Conservation (phyloP, 1,140 invertebrate species). For the Trichoplusia ni region DNA sequence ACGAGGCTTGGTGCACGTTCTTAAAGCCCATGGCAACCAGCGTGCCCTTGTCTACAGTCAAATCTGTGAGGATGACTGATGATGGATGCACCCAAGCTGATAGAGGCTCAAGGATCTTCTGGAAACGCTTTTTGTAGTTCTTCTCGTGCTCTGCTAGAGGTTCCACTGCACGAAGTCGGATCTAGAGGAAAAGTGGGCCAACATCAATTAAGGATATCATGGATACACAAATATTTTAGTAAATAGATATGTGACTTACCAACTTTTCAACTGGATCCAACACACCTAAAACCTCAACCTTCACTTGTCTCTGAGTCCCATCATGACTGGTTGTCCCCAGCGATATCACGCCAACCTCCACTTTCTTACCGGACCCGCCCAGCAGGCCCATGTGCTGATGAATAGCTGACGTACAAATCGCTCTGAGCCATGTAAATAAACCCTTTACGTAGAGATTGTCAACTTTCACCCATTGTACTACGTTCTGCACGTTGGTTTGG, state of each 20-base stretch:
- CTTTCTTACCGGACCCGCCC: conserved; percentile 85
- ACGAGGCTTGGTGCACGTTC: conserved; percentile 85
- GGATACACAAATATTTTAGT: no score
- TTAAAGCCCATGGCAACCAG: conserved; percentile 89
- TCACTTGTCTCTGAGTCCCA: conserved; percentile 90
- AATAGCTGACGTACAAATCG: conserved; percentile 89
- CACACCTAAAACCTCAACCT: conserved; percentile 94
- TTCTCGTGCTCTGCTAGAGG: conserved; percentile 88
- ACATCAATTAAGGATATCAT: no score
- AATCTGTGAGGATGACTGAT: conserved; percentile 90
- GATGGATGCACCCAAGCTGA: conserved; percentile 89
- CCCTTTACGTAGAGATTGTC: conserved; percentile 79
- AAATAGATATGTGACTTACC: no score
- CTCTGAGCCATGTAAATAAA: conserved; percentile 89
- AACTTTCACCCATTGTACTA: conserved; percentile 93
- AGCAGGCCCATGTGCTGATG: conserved; percentile 88
- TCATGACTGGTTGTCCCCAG: conserved; percentile 93
- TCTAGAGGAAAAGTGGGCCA: conserved; percentile 49
- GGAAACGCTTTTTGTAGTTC: conserved; percentile 88
- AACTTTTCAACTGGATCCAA: conserved; percentile 88
- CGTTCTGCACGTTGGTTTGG: conserved; percentile 93
- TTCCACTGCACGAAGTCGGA: conserved; percentile 91
- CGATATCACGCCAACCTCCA: conserved; percentile 93
- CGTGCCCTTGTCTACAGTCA: conserved; percentile 90
- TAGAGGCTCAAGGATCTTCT: conserved; percentile 90